Evolutionary conservation across 2,113 vertebrate genomes (phyloP), one percentile per base, ranked within the genome.

Genomic region (Chrysochloris asiatica): DNA sequence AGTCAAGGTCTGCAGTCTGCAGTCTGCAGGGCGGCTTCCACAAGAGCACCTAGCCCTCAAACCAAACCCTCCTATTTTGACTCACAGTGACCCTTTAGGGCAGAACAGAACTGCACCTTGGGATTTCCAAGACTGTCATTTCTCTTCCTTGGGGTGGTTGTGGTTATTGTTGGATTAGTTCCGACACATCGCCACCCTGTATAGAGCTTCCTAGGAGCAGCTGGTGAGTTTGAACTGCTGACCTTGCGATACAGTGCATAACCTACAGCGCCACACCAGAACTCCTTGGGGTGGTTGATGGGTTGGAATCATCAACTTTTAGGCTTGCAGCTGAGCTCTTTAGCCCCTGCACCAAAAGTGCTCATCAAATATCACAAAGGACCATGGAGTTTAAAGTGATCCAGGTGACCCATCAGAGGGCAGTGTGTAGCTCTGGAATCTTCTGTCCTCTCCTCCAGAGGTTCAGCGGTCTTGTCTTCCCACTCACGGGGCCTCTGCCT

Each of bases 401-500:
- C 38, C 0, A 0, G 38, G 52, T 41, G 17, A 24, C 28, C 63
- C 28, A 3, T 2, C 0, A 12, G 38, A 17, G 9, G 65, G 56
- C 33, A 1, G 59, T 52, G 6, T 45, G 19, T 79, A 54, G 41
- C 45, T 38, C 67, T 24, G 59, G 73, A n/a, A 12, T 48, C 41
- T 6, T 14, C 33, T 8, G 7, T 63, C 10, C 13, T 50, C 4
- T 6, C 38, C 21, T 47, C 14, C 3, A 41, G 11, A 28, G 19
- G 8, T 41, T 41, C 43, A 8, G 30, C 24, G 22, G 48, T 72
- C 7, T 1, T 2, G 11, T 61, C 59, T 61, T 28, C 59, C 8
- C 26, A n/a, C n/a, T 56, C 54, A 21, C 19, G 17, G 54, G 54
- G 17, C 8, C 24, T 26, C 22, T 2, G 41, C 45, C 6, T 2